Evolutionary conservation across 2,888 invertebrate genomes (phyloP), one percentile per base, ranked within the genome.

Genomic region (Morinoia aosen): DNA sequence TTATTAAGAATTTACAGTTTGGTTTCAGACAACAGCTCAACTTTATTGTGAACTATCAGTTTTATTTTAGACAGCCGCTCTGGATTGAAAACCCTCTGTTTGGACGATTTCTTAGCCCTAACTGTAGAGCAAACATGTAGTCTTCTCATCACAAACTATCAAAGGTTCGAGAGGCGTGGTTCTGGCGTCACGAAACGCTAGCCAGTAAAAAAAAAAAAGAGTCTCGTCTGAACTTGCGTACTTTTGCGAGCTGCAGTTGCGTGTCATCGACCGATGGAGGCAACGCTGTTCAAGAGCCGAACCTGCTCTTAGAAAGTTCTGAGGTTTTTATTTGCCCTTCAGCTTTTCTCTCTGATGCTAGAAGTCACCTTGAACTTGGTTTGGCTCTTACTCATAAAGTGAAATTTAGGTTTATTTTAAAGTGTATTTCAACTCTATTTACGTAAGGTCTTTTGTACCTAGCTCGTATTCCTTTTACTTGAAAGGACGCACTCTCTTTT

Each of bases 351-450:
- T 93, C 56, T 33, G 58, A 57, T 25, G 93, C 10, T 93, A 93
- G 93, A 93, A 93, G 93, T 93, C 93, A 93, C 93, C 93, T 93
- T 93, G 93, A 93, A 93, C 93, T 93, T 93, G 93, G 93, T 57
- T n/a, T 57, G 58, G 93, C 57, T 57, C 56, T 93, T 57, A 33
- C 57, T 57, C 57, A 56, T 93, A 56, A 93, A 57, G 93, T 93
- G 93, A 93, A 93, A 93, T 57, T 90, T 90, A 76, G 76, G 76
- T 76, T 16, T 48, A 2, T 19, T 33, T 76, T 33, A 76, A 76
- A 76, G 76, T 76, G 76, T 33, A 76, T 76, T 10, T 76, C 76
- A 76, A 76, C 76, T 33, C 76, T 76, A 76, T 76, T 76, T 76
- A 19, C 33, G 33, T 76, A 76, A 76, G 25, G 76, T 76, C 76